Evolutionary conservation across 2,797 vertebrate genomes (phyloP).

Genomic region (Merluccius polli): DNA sequence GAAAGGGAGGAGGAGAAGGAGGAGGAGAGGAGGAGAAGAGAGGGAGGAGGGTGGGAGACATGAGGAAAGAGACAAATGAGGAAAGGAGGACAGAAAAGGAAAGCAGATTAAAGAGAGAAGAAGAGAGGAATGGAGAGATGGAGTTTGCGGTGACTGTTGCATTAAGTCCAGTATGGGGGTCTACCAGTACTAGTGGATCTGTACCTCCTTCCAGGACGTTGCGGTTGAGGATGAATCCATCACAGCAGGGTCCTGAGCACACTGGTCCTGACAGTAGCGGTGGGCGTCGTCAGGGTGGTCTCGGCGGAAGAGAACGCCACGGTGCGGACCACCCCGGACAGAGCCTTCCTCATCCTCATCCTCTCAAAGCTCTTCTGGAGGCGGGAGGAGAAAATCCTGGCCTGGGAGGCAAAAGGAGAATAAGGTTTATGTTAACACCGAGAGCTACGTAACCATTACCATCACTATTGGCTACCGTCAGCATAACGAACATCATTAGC

Average conservation of each 20-base stretch:
- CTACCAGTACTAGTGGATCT: not conserved
- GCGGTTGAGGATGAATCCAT: conserved; percentile 82
- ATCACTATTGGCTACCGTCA: not conserved
- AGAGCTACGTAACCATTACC: not conserved
- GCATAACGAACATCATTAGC: too few relatives aligned
- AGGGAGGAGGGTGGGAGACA: not conserved
- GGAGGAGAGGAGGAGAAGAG: too few relatives aligned
- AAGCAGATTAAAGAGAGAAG: not conserved
- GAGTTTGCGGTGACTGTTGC: not conserved
- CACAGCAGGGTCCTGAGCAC: conserved; percentile 81
- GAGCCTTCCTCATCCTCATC: conserved; percentile 74
- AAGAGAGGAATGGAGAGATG: not conserved
- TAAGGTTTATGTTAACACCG: not conserved
- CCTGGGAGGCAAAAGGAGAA: conserved; percentile 54
- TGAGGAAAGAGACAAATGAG: too few relatives aligned
- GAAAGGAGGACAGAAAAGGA: not conserved
- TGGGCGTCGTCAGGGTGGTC: conserved; percentile 65
- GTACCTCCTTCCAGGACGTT: conserved; percentile 76
- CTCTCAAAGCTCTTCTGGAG: conserved; percentile 71
- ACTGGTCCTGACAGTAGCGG: conserved; percentile 80
- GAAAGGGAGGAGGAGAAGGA: too few relatives aligned
- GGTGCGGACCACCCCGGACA: conserved; percentile 77
- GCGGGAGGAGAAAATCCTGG: conserved; percentile 63
- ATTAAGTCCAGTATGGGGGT: not conserved
- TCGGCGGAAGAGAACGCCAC: conserved; percentile 61